Evolutionary conservation across 2,888 invertebrate genomes (phyloP).

Genomic region (Sympetrum striolatum): DNA sequence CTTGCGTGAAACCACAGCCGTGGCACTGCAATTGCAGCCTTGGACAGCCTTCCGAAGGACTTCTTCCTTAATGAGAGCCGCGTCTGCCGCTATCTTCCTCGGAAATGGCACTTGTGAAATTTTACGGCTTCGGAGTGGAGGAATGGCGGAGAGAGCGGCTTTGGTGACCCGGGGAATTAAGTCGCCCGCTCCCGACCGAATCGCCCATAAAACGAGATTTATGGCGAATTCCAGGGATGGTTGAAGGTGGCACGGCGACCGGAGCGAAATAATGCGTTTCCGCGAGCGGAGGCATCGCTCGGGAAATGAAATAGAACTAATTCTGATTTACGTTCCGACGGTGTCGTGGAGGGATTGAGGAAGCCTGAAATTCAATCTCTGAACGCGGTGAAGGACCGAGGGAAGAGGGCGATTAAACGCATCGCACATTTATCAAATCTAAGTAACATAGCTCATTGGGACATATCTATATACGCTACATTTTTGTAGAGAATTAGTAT

Average conservation of each 20-base stretch:
- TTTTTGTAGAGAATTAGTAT: too few relatives aligned
- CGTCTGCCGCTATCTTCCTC: not conserved
- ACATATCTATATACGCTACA: too few relatives aligned
- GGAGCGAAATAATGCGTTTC: too few relatives aligned
- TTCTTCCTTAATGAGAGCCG: not conserved
- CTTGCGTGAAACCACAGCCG: not conserved
- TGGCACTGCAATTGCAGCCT: not conserved
- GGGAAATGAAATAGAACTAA: too few relatives aligned
- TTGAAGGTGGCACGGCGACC: not conserved
- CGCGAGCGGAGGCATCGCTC: too few relatives aligned
- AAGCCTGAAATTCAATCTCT: too few relatives aligned
- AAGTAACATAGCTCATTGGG: too few relatives aligned
- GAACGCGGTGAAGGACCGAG: too few relatives aligned
- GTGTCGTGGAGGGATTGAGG: too few relatives aligned
- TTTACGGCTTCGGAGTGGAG: not conserved
- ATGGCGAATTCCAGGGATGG: not conserved
- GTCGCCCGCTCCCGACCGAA: not conserved
- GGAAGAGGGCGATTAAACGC: too few relatives aligned
- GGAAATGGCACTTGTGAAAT: not conserved
- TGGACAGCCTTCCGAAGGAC: not conserved
- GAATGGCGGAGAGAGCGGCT: not conserved
- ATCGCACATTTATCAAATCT: too few relatives aligned
- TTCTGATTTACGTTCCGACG: too few relatives aligned
- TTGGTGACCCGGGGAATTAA: not conserved
- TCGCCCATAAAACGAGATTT: not conserved